These are phyloP conservation scores for Ceraclea dissimilis DNA, from an alignment of 2,888 invertebrate genomes.

Conservation along the genomic window DNA sequence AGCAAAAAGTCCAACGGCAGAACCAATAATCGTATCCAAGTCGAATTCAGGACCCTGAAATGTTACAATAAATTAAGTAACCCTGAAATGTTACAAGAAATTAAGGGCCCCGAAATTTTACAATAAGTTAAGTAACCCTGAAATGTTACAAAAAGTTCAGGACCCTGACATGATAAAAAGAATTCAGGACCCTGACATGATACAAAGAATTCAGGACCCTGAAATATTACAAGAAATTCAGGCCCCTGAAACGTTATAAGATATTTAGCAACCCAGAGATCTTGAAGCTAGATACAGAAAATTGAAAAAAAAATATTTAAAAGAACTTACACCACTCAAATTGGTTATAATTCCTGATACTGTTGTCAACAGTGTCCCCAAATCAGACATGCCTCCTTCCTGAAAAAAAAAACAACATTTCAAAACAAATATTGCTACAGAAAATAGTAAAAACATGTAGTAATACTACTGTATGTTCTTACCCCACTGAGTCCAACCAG, in stretches of 20 bases:
- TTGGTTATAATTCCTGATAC: constrained; percentile 42
- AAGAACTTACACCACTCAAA: constrained; percentile 42
- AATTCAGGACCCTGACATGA: too few relatives aligned
- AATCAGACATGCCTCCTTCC: constrained; percentile 42
- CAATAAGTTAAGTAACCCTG: too few relatives aligned
- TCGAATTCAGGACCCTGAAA: constrained; percentile 46
- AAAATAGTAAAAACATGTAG: not conserved
- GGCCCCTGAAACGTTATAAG: too few relatives aligned
- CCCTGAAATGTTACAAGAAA: too few relatives aligned
- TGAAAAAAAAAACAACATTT: constrained; percentile 28
- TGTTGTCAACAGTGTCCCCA: constrained; percentile 41
- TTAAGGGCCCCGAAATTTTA: too few relatives aligned
- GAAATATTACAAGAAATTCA: too few relatives aligned
- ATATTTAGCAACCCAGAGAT: too few relatives aligned
- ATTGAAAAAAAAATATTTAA: too few relatives aligned
- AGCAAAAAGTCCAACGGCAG: constrained; percentile 41
- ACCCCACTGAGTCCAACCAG: constrained; percentile 43
- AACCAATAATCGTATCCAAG: constrained; percentile 39
- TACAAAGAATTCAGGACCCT: too few relatives aligned
- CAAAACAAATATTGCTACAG: not conserved
- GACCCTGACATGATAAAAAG: too few relatives aligned
- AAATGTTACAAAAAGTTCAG: too few relatives aligned
- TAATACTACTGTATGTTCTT: constrained; percentile 27
- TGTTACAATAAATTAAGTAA: not conserved
- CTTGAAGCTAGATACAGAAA: too few relatives aligned